Conservation (phyloP, 2,888 invertebrate species). For the Calameuta idolon region DNA sequence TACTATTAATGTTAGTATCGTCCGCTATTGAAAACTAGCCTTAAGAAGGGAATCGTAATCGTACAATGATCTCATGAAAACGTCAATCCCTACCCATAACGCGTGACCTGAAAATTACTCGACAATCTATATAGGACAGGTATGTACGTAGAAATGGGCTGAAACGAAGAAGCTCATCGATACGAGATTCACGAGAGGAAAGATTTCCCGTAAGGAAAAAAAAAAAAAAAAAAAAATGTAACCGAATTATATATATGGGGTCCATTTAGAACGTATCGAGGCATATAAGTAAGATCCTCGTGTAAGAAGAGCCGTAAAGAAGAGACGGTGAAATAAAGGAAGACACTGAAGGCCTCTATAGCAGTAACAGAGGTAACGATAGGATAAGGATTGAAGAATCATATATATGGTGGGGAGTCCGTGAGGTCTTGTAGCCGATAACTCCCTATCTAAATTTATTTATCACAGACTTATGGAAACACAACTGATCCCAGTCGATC, state of each 20-base stretch:
- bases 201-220: neutral
- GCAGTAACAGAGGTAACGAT: conserved; percentile 4
- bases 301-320: neutral
- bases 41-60: neutral
- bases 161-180: neutral
- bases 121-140: neutral
- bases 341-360: neutral
- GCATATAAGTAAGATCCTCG: neutral
- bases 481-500: conserved; percentile 26
- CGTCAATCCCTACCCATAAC: neutral
- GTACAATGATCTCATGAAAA: neutral
- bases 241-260: neutral
- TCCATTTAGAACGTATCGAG: neutral
- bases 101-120: neutral
- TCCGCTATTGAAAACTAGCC: neutral
- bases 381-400: conserved; percentile 7
- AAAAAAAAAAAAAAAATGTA: neutral
- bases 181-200: neutral
- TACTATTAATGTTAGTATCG: neutral
- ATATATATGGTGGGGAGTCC: neutral
- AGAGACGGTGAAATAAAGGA: neutral
- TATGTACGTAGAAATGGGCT: neutral
- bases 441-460: conserved; percentile 26
- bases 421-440: conserved; percentile 15
- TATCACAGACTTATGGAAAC: conserved; percentile 28